A percentile compares a stretch with the other conserved stretches of the same genome.
Conservation (phyloP, 2,888 invertebrate species). For the Drepana falcataria region DNA sequence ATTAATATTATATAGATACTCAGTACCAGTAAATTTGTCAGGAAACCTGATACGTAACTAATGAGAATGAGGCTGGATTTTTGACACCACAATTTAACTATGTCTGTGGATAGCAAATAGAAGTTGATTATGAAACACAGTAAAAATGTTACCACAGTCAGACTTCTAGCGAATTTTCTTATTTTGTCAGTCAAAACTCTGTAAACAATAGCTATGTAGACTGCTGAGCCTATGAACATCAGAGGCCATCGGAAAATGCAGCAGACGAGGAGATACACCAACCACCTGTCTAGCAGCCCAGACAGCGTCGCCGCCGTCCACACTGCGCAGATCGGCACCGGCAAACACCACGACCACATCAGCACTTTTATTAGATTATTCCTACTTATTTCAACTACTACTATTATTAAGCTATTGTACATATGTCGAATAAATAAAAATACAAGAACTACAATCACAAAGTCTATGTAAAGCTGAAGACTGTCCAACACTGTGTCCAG, state of each 20-base stretch:
- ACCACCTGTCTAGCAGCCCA: constrained; percentile 29
- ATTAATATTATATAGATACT: constrained; percentile 52
- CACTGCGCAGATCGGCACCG: constrained; percentile 40
- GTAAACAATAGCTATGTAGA: constrained; percentile 50
- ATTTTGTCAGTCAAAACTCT: constrained; percentile 53
- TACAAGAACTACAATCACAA: constrained; percentile 58
- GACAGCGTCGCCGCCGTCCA: constrained; percentile 33
- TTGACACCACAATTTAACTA: constrained; percentile 52
- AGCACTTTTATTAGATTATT: constrained; percentile 46
- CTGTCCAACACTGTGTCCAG: constrained; percentile 26
- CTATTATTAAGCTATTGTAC: constrained; percentile 62
- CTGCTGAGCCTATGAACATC: constrained; percentile 48
- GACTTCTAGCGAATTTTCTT: constrained; percentile 54
- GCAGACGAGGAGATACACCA: constrained; percentile 50
- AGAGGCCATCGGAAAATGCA: constrained; percentile 59
- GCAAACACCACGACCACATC: constrained; percentile 55
- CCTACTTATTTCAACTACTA: constrained; percentile 55
- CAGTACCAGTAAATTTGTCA: constrained; percentile 52
- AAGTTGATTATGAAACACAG: constrained; percentile 59
- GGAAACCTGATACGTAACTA: constrained; percentile 48
- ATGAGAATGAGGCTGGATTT: constrained; percentile 37
- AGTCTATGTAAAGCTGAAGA: constrained; percentile 56
- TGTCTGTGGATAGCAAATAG: constrained; percentile 56
- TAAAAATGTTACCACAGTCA: constrained; percentile 59
- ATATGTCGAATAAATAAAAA: constrained; percentile 67